Evolutionary conservation across 35 echinoderm and acorn worm genomes (phyloP).

Genomic region (Strongylocentrotus purpuratus): DNA sequence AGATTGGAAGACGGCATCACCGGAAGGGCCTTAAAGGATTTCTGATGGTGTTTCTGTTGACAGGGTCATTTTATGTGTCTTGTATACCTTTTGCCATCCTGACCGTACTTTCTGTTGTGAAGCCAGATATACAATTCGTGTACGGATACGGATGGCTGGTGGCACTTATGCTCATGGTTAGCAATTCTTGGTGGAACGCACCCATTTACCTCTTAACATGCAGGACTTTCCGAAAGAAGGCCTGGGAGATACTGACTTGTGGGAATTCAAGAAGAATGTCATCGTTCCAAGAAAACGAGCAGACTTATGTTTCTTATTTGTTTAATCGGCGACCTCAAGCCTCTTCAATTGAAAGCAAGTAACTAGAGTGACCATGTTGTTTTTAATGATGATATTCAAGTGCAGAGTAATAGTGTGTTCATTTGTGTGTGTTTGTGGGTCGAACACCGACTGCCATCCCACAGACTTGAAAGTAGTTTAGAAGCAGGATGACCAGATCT

Average conservation of each 20-base stretch:
- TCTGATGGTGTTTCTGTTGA: neutral
- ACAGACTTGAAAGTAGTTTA: too few species aligned
- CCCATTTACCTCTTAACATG: neutral
- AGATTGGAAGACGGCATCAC: neutral
- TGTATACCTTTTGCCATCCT: neutral
- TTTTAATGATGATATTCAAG: too few species aligned
- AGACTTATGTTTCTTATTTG: neutral
- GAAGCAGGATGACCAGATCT: too few species aligned
- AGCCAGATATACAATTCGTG: neutral
- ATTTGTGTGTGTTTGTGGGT: too few species aligned
- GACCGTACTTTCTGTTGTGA: too few species aligned
- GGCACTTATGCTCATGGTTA: neutral
- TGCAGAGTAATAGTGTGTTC: too few species aligned
- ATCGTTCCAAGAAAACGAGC: neutral
- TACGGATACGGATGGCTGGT: neutral
- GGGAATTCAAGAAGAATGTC: neutral
- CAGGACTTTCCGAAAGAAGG: constrained; percentile 21
- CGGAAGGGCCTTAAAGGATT: neutral
- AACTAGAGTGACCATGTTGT: too few species aligned
- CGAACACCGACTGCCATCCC: too few species aligned
- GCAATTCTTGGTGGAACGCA: constrained; percentile 29
- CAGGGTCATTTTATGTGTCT: neutral
- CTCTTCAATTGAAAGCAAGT: neutral
- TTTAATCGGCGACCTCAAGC: neutral
- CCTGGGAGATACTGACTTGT: neutral